Conservation (phyloP, 2,888 invertebrate species). For the Orthosia gothica region DNA sequence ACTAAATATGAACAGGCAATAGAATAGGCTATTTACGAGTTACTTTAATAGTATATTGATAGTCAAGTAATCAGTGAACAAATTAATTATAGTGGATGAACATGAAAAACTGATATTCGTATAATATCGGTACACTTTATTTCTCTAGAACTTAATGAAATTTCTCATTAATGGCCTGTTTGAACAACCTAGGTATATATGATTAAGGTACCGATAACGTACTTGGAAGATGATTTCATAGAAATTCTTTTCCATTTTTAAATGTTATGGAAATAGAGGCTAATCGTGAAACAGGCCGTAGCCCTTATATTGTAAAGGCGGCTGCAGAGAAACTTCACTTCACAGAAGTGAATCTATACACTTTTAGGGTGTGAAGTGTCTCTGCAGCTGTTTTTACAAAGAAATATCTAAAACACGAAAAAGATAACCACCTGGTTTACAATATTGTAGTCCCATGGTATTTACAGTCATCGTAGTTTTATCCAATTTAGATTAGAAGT, state of each 20-base stretch:
- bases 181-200: too few relatives aligned
- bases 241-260: too few relatives aligned
- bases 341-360: too few relatives aligned
- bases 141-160: neutral
- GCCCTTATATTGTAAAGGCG: too few relatives aligned
- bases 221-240: too few relatives aligned
- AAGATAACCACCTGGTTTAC: neutral
- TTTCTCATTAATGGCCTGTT: neutral
- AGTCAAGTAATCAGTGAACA: neutral
- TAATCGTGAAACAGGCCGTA: too few relatives aligned
- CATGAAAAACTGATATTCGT: neutral
- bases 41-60: neutral
- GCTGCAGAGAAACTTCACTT: too few relatives aligned
- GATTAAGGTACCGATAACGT: too few relatives aligned
- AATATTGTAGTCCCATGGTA: neutral
- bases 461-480: constrained; percentile 4
- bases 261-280: too few relatives aligned
- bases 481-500: constrained; percentile 3
- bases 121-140: neutral
- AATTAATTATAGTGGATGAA: neutral
- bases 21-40: neutral
- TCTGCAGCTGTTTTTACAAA: too few relatives aligned
- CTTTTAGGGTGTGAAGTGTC: too few relatives aligned
- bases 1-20: neutral
- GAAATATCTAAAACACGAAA: neutral